These are phyloP conservation scores for Pristionchus entomophagus DNA, from an alignment of 2,888 invertebrate genomes.

Conservation along the genomic window DNA sequence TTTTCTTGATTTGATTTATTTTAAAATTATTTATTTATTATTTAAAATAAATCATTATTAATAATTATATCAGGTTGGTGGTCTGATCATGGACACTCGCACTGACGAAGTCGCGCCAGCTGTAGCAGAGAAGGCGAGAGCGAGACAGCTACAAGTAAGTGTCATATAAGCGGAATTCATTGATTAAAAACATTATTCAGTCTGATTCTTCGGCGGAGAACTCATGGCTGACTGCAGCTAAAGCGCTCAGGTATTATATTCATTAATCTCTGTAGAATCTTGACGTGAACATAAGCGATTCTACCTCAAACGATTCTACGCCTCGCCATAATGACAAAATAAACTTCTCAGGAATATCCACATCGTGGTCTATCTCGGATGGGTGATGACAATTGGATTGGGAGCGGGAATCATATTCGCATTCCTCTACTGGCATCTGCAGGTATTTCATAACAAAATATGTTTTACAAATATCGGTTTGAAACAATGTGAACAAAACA, in stretches of 20 bases:
- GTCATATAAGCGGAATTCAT: background rate
- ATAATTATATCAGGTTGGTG: conserved; percentile 54
- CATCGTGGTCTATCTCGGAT: conserved; percentile 79
- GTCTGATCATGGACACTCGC: conserved; percentile 74
- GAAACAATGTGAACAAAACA: too few relatives aligned
- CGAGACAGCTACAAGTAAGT: conserved; percentile 65
- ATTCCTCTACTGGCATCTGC: conserved; percentile 97
- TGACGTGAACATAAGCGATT: background rate
- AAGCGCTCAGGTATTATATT: conserved; percentile 51
- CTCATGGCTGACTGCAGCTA: conserved; percentile 55
- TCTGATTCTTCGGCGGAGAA: conserved; percentile 53
- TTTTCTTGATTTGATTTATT: too few relatives aligned
- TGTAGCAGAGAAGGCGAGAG: conserved; percentile 74
- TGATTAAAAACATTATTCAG: conserved; percentile 36
- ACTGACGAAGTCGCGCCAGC: conserved; percentile 72
- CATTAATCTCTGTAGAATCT: background rate
- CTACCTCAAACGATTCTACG: background rate
- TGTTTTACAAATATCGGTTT: too few relatives aligned
- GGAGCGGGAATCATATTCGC: conserved; percentile 98
- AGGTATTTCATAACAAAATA: conserved; percentile 73
- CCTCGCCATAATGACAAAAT: too few relatives aligned
- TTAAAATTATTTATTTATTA: background rate
- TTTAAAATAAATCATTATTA: background rate
- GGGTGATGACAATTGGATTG: conserved; percentile 99
- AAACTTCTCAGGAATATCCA: conserved; percentile 58